These are phyloP conservation scores for Proteles cristata DNA, from an alignment of 2,113 vertebrate species.

Conservation along the genomic window DNA sequence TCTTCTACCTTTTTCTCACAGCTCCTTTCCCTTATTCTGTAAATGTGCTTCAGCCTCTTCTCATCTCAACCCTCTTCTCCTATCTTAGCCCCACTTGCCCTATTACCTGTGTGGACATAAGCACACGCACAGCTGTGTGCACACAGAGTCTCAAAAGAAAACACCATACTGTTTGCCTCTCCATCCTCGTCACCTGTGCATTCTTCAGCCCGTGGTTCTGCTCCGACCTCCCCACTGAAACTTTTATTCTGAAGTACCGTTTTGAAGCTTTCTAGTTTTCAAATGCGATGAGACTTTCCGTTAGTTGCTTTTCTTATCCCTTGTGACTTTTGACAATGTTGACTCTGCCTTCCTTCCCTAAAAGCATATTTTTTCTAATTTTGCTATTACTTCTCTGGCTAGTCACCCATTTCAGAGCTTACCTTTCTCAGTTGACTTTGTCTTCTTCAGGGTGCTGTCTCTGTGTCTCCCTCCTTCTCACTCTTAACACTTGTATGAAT, in stretches of 20 bases:
- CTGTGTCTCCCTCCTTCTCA: neutral
- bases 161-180: neutral
- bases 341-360: neutral
- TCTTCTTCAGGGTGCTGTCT: neutral
- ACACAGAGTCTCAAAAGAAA: neutral
- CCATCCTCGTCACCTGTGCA: neutral
- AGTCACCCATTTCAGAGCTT: neutral
- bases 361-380: neutral
- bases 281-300: neutral
- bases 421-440: neutral
- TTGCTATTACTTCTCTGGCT: neutral
- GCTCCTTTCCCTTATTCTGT: neutral
- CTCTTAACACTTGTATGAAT: neutral
- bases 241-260: neutral
- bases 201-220: neutral
- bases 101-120: neutral
- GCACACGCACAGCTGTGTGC: too few relatives aligned
- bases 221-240: neutral
- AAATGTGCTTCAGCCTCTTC: neutral
- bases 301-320: neutral
- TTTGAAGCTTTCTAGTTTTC: neutral
- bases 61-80: neutral
- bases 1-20: neutral
- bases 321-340: neutral
- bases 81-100: neutral